Conservation (phyloP, 2,113 vertebrate species). For the Ibidorhyncha struthersii region DNA sequence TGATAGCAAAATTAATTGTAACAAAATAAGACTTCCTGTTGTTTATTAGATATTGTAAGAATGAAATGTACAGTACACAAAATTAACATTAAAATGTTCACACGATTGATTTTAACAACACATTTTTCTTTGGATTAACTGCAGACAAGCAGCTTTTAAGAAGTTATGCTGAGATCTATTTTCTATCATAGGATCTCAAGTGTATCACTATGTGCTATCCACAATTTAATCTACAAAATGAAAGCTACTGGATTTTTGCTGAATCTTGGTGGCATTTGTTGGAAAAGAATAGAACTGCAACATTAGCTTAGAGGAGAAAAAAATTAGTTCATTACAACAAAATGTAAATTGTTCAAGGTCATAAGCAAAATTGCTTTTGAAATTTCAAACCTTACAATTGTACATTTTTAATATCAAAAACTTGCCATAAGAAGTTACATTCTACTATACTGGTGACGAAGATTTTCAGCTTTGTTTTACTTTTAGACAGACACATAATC, state of each 20-base stretch:
- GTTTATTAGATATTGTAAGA: constrained; percentile 44
- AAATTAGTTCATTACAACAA: background rate
- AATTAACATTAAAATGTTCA: constrained; percentile 25
- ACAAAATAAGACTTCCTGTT: constrained; percentile 46
- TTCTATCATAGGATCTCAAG: background rate
- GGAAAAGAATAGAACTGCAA: background rate
- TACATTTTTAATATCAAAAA: background rate
- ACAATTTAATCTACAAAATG: background rate
- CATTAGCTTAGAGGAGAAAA: background rate
- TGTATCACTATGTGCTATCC: background rate
- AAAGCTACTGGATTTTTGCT: background rate
- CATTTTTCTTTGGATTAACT: constrained; percentile 6
- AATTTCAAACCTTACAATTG: background rate
- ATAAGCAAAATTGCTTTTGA: background rate
- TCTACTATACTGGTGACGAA: background rate
- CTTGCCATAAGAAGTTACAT: background rate
- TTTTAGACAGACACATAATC: background rate
- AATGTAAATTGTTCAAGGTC: background rate
- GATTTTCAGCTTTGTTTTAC: background rate
- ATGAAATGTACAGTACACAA: constrained; percentile 45
- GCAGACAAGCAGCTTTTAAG: background rate
- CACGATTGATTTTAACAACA: background rate
- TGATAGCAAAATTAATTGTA: constrained; percentile 33
- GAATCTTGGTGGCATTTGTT: background rate
- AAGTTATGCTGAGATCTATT: background rate